A percentile compares a stretch with the other conserved stretches of the same genome.
Conservation (phyloP, 2,113 vertebrate genomes). For the Mormoops blainvillei region DNA sequence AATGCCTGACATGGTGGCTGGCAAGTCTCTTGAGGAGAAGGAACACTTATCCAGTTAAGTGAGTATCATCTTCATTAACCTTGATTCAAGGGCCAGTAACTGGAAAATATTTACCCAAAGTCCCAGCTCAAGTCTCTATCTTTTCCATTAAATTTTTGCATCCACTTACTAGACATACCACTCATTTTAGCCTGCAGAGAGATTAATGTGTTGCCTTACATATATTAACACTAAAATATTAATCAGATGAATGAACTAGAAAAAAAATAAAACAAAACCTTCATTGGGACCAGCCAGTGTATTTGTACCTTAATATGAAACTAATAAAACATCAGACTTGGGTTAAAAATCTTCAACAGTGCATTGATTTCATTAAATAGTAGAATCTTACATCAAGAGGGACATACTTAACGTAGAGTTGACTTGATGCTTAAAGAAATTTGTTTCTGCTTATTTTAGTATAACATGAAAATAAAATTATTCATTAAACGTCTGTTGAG, state of each 20-base stretch:
- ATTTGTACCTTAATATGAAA: constrained; percentile 12
- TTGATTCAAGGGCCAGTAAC: background rate
- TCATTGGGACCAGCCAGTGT: background rate
- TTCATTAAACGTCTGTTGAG: constrained; percentile 36
- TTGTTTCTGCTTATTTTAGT: constrained; percentile 17
- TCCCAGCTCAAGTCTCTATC: background rate
- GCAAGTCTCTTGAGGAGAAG: background rate
- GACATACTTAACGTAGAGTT: background rate
- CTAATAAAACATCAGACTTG: background rate
- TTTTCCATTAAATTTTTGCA: background rate
- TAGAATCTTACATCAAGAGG: background rate
- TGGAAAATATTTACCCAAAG: background rate
- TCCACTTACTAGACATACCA: background rate
- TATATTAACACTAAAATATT: background rate
- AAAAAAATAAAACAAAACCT: background rate
- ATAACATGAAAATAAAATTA: constrained; percentile 4
- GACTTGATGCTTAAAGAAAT: constrained; percentile 40
- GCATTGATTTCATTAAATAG: background rate
- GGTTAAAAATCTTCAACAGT: constrained; percentile 20
- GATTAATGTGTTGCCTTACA: background rate
- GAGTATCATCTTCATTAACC: background rate
- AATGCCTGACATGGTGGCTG: background rate
- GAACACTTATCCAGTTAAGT: background rate
- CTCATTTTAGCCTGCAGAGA: background rate
- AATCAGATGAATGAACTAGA: background rate